These are phyloP conservation scores for Hestina assimilis DNA, from an alignment of 1,140 invertebrate genomes.

Conservation along the genomic window DNA sequence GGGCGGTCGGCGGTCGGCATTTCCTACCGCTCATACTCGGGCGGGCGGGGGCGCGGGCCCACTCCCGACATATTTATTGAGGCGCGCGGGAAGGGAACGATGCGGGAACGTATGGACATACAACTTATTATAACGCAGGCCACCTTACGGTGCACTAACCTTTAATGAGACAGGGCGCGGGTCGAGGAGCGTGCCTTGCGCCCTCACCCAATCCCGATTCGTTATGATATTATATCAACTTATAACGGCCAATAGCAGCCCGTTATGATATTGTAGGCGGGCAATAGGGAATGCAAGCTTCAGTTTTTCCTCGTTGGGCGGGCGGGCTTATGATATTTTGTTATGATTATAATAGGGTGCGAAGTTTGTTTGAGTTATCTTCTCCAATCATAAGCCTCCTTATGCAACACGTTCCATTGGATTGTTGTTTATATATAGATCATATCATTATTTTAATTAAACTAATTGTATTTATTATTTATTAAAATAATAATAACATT, in stretches of 20 bases:
- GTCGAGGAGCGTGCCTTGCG: conserved; percentile 37
- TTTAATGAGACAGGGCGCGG: conserved; percentile 65
- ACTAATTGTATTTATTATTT: not conserved
- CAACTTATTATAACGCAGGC: conserved; percentile 68
- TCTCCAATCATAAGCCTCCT: conserved; percentile 43
- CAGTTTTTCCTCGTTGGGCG: conserved; percentile 69
- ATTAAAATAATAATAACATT: not conserved
- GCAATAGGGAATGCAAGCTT: conserved; percentile 49
- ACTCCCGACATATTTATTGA: conserved; percentile 71
- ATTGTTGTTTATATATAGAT: conserved; percentile 1
- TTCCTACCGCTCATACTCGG: conserved; percentile 73
- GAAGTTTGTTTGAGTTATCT: conserved; percentile 39
- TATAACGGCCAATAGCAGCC: conserved; percentile 66
- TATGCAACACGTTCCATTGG: conserved; percentile 23
- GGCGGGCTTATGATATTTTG: conserved; percentile 72
- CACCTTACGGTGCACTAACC: conserved; percentile 66
- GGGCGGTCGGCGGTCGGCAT: conserved; percentile 66
- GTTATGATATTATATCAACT: conserved; percentile 79
- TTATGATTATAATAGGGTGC: conserved; percentile 75
- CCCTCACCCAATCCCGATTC: conserved; percentile 63
- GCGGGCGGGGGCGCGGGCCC: conserved; percentile 46
- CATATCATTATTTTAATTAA: too few relatives aligned
- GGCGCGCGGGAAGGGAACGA: conserved; percentile 48
- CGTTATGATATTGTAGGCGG: conserved; percentile 78
- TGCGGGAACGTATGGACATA: conserved; percentile 55